Evolutionary conservation across 2,113 vertebrate genomes (phyloP), one percentile per base, ranked within the genome.

Genomic region (Aix galericulata): DNA sequence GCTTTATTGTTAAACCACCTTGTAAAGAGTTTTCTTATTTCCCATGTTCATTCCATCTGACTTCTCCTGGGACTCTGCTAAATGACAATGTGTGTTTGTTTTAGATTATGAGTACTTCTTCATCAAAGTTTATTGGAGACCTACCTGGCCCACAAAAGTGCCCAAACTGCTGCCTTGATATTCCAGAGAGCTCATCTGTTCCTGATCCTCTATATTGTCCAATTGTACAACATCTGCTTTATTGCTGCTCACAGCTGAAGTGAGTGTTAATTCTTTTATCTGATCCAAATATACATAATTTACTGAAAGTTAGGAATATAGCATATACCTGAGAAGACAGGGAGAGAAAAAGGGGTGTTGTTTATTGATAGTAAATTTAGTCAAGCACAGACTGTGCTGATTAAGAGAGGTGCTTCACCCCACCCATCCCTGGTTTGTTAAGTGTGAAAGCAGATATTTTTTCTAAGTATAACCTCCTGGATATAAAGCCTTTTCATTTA

Each of bases 1-100:
- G 69, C 48, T 58, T 92, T 87, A 76, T 58, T 95, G 86, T 87
- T 93, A 93, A 89, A 90, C 25, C 86, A 93, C 86, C 89, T 94
- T 94, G 62, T 62, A 82, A 92, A 44, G 48, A 59, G 13, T 21
- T 38, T 55, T 89, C 53, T 82, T 75, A 73, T 60, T 60, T 44
- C 40, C 40, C n/a, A 73, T 32, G 16, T 48, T 94, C 52, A 44
- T 17, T 89, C 48, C 29, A 56, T 20, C 31, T 78, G 26, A 81
- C 11, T 88, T 80, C 29, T 80, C 6, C 50, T 67, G 32, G 6
- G 26, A 75, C 20, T 71, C 53, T 62, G 6, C 7, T 81, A 73
- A 93, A 86, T 82, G 44, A 4, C 25, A 25, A 11, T 9, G 34
- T 42, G 68, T 64, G 17, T 40, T 62, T 67, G 15, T 8, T 85